Evolutionary conservation across 2,888 invertebrate genomes (phyloP).

Genomic region (Drosophila tanythrix): DNA sequence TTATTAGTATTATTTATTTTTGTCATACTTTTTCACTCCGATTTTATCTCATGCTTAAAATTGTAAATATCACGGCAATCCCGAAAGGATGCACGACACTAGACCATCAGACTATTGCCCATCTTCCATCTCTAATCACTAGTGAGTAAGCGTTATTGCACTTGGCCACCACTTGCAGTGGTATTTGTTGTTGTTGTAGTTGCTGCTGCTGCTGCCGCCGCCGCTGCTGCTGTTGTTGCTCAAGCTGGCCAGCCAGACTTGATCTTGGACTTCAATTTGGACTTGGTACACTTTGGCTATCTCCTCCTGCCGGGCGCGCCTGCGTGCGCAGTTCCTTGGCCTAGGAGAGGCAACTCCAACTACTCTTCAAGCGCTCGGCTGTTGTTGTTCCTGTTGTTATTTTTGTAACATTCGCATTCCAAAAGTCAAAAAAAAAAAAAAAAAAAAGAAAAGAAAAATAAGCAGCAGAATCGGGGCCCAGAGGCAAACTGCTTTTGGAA

Average conservation of each 20-base stretch:
- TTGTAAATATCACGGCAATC: not conserved
- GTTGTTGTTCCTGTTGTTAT: conserved; percentile 25
- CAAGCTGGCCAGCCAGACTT: conserved; percentile 47
- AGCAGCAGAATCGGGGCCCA: conserved; percentile 9
- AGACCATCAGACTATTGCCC: not conserved
- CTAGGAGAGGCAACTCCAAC: conserved; percentile 18
- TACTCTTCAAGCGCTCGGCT: conserved; percentile 1
- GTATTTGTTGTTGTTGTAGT: conserved; percentile 37
- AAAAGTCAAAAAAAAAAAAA: conserved; percentile 45
- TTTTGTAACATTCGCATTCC: conserved; percentile 49
- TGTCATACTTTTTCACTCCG: not conserved
- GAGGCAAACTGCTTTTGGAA: conserved; percentile 25
- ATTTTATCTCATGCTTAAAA: not conserved
- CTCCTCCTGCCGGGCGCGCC: conserved; percentile 27
- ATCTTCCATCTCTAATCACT: conserved; percentile 34
- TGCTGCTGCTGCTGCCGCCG: conserved; percentile 1
- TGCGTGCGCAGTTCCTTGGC: conserved; percentile 56
- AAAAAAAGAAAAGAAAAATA: not conserved
- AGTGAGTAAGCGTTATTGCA: conserved; percentile 64
- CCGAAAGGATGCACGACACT: conserved; percentile 5
- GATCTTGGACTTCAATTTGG: conserved; percentile 71
- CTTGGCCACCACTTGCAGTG: conserved; percentile 68
- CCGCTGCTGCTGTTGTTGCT: conserved; percentile 9
- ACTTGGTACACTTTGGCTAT: conserved; percentile 40
- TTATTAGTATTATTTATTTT: not conserved